Evolutionary conservation across 37 sponge, comb jelly and placozoan genomes (phyloP), one percentile per base, ranked within the genome.

Genomic region (Haliclona indistincta): DNA sequence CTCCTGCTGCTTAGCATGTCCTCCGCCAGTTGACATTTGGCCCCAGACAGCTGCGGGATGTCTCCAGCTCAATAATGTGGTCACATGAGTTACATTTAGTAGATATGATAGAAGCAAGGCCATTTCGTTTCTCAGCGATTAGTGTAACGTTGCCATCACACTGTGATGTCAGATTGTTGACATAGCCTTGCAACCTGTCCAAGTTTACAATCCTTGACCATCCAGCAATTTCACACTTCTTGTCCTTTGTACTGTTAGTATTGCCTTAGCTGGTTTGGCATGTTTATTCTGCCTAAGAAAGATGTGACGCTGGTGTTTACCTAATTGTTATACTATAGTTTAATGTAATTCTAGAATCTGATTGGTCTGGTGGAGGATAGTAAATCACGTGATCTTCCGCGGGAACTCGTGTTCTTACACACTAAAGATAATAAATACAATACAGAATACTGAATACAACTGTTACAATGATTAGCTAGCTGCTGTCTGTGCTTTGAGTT

Each of bases 11-110:
- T 34, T 30, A 11, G 68, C 37, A 19, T 63, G 73, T 0, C 86
- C 80, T 26, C 75, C 86, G 3, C 86, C 79, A 11, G 75, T 78
- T 7, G 75, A 20, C 79, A 86, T 86, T 49, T 84, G 79, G 10
- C 78, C 86, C 68, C 78, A 74, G 40, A 86, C 80, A 25, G 70
- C 86, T 37, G 74, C 73, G 35, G 28, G 80, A 56, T 70, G 71
- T 70, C 32, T 66, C 60, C 4, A 69, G 58, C 30, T 2, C 69
- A 23, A 67, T 52, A n/a, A 4, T 41, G 39, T 61, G 28, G 13
- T 25, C 17, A 39, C 79, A 78, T 20, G 22, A 35, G 13, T 1
- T 39, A 38, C 69, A 68, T 1, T 54, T 6, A 37, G 52, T 37
- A 6, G 13, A 61, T 10, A 80, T 35, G 26, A 81, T 35, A 53